Conservation (phyloP, 2,888 invertebrate species). For the Dynastes grantii region DNA sequence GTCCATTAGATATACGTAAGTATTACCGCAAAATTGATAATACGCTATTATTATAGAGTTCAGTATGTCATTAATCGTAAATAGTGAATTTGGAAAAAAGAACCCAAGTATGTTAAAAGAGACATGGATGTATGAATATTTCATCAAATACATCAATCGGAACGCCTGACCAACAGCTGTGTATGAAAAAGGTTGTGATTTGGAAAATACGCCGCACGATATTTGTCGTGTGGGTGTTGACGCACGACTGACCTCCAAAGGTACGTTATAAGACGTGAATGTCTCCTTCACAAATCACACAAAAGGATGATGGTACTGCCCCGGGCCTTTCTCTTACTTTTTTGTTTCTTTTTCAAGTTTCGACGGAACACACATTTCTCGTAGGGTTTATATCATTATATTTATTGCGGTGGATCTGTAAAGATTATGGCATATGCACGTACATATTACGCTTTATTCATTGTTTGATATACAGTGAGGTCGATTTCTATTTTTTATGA, state of each 20-base stretch:
- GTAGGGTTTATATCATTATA: too few relatives aligned
- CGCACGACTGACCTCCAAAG: constrained; percentile 24
- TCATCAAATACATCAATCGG: constrained; percentile 2
- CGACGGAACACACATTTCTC: not conserved
- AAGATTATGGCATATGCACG: too few relatives aligned
- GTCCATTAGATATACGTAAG: constrained; percentile 1
- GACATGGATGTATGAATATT: not conserved
- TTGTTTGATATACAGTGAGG: too few relatives aligned
- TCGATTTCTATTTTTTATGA: too few relatives aligned
- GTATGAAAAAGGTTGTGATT: constrained; percentile 9
- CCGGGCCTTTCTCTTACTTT: not conserved
- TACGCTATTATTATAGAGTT: not conserved
- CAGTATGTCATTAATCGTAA: constrained; percentile 8
- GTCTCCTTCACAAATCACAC: not conserved
- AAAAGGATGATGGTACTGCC: constrained; percentile 12
- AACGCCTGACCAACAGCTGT: constrained; percentile 21
- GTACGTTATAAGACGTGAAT: not conserved
- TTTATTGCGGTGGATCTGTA: too few relatives aligned
- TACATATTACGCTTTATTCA: too few relatives aligned
- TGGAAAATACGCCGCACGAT: constrained; percentile 31
- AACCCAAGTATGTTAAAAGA: not conserved
- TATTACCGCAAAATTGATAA: not conserved
- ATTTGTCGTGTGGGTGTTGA: constrained; percentile 20
- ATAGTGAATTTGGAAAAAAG: not conserved
- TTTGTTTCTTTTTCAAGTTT: not conserved